Conservation (phyloP, 1,140 invertebrate species). For the Andrena cerasifolii region DNA sequence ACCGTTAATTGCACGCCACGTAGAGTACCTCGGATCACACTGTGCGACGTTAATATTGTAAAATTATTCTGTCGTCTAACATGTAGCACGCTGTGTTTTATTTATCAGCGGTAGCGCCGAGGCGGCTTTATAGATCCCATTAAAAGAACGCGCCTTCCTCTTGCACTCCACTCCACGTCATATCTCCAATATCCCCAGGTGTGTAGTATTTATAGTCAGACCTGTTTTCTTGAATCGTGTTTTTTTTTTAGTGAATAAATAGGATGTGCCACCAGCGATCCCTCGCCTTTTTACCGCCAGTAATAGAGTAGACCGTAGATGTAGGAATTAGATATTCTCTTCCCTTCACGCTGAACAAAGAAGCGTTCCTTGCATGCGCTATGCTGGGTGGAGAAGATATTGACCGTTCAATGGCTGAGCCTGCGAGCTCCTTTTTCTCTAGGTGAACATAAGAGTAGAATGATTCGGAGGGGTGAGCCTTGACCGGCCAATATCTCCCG, state of each 20-base stretch:
- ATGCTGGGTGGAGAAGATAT: neutral
- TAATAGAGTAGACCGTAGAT: too few species aligned
- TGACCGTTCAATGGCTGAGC: neutral
- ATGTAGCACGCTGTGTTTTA: constrained; percentile 22
- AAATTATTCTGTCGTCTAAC: constrained; percentile 10
- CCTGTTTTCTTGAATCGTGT: neutral
- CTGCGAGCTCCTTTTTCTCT: too few species aligned
- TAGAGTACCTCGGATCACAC: neutral
- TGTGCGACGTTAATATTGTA: neutral
- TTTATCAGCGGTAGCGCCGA: neutral
- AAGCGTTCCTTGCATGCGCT: neutral
- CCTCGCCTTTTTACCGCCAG: constrained; percentile 4
- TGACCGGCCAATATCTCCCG: neutral
- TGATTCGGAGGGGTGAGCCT: neutral
- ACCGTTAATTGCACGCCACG: neutral
- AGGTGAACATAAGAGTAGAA: too few species aligned
- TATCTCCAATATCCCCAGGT: neutral
- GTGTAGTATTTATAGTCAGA: constrained; percentile 19
- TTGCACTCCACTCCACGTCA: neutral
- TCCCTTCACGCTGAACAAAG: neutral
- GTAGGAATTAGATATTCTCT: too few species aligned
- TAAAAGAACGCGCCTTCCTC: neutral
- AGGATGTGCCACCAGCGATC: constrained; percentile 12
- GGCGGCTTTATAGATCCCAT: too few species aligned
- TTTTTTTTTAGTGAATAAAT: constrained; percentile 40